These are phyloP conservation scores for Melanotaenia parkinsoni DNA, from an alignment of 2,797 vertebrate species.

Conservation along the genomic window DNA sequence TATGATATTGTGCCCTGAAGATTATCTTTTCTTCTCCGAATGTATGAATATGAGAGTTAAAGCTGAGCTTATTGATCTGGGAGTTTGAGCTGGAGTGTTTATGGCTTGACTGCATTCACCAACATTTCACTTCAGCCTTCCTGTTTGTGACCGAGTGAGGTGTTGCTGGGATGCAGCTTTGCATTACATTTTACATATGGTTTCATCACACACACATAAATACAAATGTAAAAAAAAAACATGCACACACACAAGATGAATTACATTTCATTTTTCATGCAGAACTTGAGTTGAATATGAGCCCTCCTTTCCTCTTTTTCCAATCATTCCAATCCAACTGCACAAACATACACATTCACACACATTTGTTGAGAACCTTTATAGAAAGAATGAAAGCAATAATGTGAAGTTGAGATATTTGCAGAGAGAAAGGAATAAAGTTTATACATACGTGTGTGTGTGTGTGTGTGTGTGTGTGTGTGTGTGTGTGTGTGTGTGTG, in stretches of 20 bases:
- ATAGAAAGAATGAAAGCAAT: constrained; percentile 52
- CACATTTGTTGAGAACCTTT: constrained; percentile 33
- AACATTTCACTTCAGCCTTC: constrained; percentile 37
- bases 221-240: constrained; percentile 13
- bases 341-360: constrained; percentile 32
- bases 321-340: constrained; percentile 17
- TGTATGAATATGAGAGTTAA: constrained; percentile 68
- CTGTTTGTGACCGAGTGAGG: constrained; percentile 17
- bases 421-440: constrained; percentile 41
- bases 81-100: constrained; percentile 54
- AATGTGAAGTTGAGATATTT: constrained; percentile 51
- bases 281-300: constrained; percentile 29
- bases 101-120: constrained; percentile 30
- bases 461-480: not conserved
- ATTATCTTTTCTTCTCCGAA: constrained; percentile 61
- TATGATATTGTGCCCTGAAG: constrained; percentile 62
- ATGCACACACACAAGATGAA: constrained; percentile 11
- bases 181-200: constrained; percentile 39
- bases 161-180: constrained; percentile 45
- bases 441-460: constrained; percentile 9
- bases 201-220: constrained; percentile 14
- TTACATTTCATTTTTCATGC: constrained; percentile 23
- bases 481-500: not conserved
- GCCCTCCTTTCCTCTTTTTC: constrained; percentile 31
- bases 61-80: constrained; percentile 69